Base-by-base conservation (phyloP, 2,797 vertebrate genomes). In the Neoniphon sammara region DNA sequence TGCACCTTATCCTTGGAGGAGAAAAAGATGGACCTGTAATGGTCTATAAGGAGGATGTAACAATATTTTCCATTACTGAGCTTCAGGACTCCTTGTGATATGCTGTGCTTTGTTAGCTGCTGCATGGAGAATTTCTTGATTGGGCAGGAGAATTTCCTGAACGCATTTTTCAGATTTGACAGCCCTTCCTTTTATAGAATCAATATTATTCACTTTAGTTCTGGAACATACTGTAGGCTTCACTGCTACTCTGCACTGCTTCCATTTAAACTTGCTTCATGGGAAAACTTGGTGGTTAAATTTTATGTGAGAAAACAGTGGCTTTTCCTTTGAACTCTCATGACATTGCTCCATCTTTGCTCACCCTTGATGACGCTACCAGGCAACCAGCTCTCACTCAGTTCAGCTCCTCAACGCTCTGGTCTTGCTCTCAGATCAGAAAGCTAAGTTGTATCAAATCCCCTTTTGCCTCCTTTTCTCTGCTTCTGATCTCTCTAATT, bases 401-500 rank as follows among this genome's bases (percentile, higher is more conserved):
- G 80, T 80, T 84, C 55, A 67, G 58, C 73, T 54, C 34, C 56
- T 69, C 39, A 75, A 64, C 68, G 54, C 5, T 17, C 47, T n/a
- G 47, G 47, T 70, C 44, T 78, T 81, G 27, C 64, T 81, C 73
- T 56, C 54, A 74, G 63, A 87, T 82, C 66, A 73, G 78, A 80
- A 67, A 80, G 61, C 63, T n/a, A 66, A 10, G 34, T 67, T 77
- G 61, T 75, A 84, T 83, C 69, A 76, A 81, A 87, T 74, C 80
- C 30, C 49, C 74, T 77, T 73, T 80, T 54, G 42, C 75, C 59
- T 66, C 31, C 23, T 30, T 31, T 66, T n/a, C 36, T 67, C 64
- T 62, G 65, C 75, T 77, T 20, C 65, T 85, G 82, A 86, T 86
- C 81, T 77, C 54, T 63, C 73, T 83, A 78, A 80, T 85, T 84